Evolutionary conservation across 2,113 vertebrate genomes (phyloP).

Genomic region (Carassius auratus): DNA sequence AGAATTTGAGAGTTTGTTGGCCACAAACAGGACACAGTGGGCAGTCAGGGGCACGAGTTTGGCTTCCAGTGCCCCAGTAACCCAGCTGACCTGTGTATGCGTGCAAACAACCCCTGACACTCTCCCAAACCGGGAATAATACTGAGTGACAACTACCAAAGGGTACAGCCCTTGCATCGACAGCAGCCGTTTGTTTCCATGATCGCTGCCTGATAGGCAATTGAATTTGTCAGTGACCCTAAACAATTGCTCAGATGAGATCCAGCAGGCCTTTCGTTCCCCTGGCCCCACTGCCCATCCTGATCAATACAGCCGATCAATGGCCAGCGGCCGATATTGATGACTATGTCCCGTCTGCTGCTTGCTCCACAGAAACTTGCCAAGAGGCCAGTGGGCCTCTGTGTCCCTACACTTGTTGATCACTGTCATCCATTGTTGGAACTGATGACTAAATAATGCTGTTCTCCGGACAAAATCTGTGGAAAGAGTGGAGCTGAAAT

Average conservation of each 20-base stretch:
- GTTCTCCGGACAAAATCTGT: background rate
- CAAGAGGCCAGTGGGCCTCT: slow-evolving; percentile 33
- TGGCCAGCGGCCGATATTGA: slow-evolving; percentile 72
- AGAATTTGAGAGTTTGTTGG: background rate
- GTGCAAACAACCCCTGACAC: slow-evolving; percentile 11
- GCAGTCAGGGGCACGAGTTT: slow-evolving; percentile 34
- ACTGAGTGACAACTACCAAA: slow-evolving; percentile 68
- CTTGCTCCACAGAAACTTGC: slow-evolving; percentile 48
- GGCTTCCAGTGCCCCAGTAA: slow-evolving; percentile 55
- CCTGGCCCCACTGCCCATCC: slow-evolving; percentile 62
- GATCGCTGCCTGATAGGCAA: slow-evolving; percentile 63
- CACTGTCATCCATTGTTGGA: background rate
- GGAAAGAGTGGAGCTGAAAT: background rate
- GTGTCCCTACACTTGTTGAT: slow-evolving; percentile 54
- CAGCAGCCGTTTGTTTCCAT: slow-evolving; percentile 70
- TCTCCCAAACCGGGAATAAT: slow-evolving; percentile 60
- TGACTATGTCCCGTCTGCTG: slow-evolving; percentile 63
- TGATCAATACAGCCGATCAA: slow-evolving; percentile 72
- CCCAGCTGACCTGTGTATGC: slow-evolving; percentile 37
- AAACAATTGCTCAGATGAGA: slow-evolving; percentile 64
- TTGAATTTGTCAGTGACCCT: slow-evolving; percentile 71
- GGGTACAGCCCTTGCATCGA: slow-evolving; percentile 59
- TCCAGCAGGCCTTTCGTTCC: slow-evolving; percentile 55
- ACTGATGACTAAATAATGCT: slow-evolving; percentile 17
- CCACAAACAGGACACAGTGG: background rate